These are phyloP conservation scores for Laterallus jamaicensis DNA, from an alignment of 2,113 vertebrate genomes.

Conservation along the genomic window DNA sequence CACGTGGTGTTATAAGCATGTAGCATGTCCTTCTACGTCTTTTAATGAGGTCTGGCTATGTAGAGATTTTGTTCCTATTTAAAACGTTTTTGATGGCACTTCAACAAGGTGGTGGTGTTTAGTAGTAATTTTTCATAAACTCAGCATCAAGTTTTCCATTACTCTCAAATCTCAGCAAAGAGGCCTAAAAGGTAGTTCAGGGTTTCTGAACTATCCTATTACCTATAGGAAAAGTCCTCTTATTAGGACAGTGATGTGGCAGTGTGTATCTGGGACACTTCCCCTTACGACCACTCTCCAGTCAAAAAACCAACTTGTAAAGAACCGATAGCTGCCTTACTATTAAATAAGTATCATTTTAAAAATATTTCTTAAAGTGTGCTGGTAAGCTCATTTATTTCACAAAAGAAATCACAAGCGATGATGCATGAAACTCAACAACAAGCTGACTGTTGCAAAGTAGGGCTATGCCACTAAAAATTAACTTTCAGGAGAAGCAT, in stretches of 20 bases:
- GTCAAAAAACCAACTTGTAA: background rate
- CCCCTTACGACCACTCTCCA: background rate
- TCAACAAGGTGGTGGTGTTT: background rate
- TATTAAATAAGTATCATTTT: background rate
- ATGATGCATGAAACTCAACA: background rate
- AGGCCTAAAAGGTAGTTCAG: background rate
- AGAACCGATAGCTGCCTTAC: background rate
- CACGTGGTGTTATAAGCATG: background rate
- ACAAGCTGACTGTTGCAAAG: background rate
- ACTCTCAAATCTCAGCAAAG: background rate
- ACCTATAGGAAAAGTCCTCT: background rate
- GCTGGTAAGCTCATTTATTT: background rate
- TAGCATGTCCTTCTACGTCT: background rate
- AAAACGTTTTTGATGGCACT: background rate
- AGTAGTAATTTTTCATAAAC: background rate
- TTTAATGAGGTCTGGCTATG: background rate
- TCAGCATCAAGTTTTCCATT: background rate
- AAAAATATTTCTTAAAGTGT: background rate
- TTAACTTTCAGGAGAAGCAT: background rate
- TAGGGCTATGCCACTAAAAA: background rate
- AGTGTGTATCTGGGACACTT: background rate
- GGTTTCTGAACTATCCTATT: background rate
- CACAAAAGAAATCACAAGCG: background rate
- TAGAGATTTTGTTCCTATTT: background rate
- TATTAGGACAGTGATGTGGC: background rate